Conservation (phyloP, 2,888 invertebrate genomes). For the Eilema caniola region DNA sequence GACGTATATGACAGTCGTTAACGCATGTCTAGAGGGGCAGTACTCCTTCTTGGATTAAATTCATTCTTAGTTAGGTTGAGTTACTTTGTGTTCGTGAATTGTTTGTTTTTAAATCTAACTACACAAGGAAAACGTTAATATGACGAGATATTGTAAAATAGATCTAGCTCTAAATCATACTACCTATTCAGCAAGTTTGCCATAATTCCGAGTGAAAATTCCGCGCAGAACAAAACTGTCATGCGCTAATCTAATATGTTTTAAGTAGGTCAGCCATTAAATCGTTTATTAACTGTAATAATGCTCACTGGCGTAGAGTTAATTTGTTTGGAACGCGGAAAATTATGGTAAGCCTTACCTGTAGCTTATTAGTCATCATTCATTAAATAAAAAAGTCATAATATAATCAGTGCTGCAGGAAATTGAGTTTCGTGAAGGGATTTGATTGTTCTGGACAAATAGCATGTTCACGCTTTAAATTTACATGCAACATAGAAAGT, state of each 20-base stretch:
- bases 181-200: slow-evolving; percentile 25
- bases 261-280: slow-evolving; percentile 67
- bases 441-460: slow-evolving; percentile 43
- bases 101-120: not conserved
- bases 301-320: slow-evolving; percentile 65
- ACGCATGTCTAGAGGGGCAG: too few relatives aligned
- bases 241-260: slow-evolving; percentile 62
- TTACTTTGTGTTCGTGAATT: not conserved
- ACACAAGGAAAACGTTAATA: not conserved
- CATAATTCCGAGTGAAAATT: slow-evolving; percentile 19
- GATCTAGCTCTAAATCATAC: slow-evolving; percentile 23
- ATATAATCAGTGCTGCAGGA: slow-evolving; percentile 41
- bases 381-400: slow-evolving; percentile 55
- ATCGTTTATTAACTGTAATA: slow-evolving; percentile 69
- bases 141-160: not conserved
- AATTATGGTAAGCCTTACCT: slow-evolving; percentile 59
- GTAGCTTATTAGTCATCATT: slow-evolving; percentile 54
- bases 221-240: slow-evolving; percentile 51
- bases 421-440: slow-evolving; percentile 47
- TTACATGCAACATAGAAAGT: slow-evolving; percentile 14
- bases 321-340: slow-evolving; percentile 67
- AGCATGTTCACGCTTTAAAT: slow-evolving; percentile 35
- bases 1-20: too few relatives aligned
- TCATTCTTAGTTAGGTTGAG: not conserved
- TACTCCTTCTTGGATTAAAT: not conserved